Base-by-base conservation (phyloP, 2,797 vertebrate species). In the Furcifer pardalis region DNA sequence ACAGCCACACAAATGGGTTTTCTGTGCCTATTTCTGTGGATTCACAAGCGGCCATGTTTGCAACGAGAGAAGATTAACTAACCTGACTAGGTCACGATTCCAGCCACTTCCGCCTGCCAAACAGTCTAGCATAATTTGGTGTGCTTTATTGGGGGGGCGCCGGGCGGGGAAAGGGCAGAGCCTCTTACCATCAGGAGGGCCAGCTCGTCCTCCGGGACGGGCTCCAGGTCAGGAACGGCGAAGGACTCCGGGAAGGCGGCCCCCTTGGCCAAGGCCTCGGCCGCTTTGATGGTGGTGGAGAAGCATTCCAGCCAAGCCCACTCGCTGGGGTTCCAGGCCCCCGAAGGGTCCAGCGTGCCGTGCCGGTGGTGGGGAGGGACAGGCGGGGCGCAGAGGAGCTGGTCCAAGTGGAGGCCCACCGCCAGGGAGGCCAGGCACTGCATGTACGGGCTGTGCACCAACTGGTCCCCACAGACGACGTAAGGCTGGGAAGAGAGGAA, bases 231-330 rank as follows among this genome's bases (percentile, higher is more conserved):
- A 0, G 98, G 98, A 40, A 99, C 98, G 0, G 94, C 95, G 84
- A 99, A 99, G 71, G 97, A 98, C 65, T 98, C 97, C 1, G 98
- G 98, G 94, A 99, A 99, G 69, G 96, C 94, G 30, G 96, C 96
- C 76, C 98, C 97, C 0, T 97, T 97, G 60, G 98, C 97, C 23
- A 99, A 95, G 0, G 98, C 98, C 93, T 99, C 98, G 0, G 98
- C 98, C 25, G 98, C 97, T 94, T 99, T 99, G 44, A 99, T 96
- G 0, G 98, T 99, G 2, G 97, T 99, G 2, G 98, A 99, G 92
- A 99, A 99, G 90, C 98, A 97, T 91, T 99, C 98, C 0, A 99
- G 92, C 98, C 98, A 99, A 27, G 98, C 97, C 98, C 98, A 99
- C 92, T 99, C 98, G 0, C 96, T 96, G 75, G 97, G 96, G 79